phyloP scores from a whole-genome alignment of 92 coral and sea anemone species.

The Hydrozoanthus gracilis region DNA sequence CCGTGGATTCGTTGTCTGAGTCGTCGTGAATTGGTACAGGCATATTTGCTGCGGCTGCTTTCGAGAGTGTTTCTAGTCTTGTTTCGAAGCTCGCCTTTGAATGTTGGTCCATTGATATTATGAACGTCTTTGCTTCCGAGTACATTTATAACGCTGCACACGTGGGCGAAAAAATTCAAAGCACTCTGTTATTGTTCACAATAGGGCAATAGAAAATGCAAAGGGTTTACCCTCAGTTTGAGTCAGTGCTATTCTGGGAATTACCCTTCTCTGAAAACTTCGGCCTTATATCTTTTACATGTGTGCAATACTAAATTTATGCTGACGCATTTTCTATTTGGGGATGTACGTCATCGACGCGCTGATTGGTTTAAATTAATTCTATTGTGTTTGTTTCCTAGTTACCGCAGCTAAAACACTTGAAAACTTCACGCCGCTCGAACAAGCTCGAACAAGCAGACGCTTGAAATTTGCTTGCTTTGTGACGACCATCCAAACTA shows the following conservation, averaged over 20 bases:
- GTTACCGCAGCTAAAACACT: not conserved
- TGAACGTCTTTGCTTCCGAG: constrained; percentile 36
- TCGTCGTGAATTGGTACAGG: constrained; percentile 85
- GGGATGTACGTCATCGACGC: not conserved
- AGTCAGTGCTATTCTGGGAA: constrained; percentile 46
- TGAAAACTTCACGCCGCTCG: not conserved
- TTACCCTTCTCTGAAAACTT: constrained; percentile 23
- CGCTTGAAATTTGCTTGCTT: not conserved
- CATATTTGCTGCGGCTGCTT: constrained; percentile 60
- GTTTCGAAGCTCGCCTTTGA: constrained; percentile 7
- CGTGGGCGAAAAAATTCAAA: constrained; percentile 2
- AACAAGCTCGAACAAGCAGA: not conserved
- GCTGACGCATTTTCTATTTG: constrained; percentile 30
- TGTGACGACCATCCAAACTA: not conserved
- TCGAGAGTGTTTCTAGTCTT: constrained; percentile 35
- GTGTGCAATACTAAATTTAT: not conserved
- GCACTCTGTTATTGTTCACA: not conserved
- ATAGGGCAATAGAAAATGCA: not conserved
- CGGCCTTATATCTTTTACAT: not conserved
- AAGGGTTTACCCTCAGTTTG: not conserved
- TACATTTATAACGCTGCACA: constrained; percentile 48
- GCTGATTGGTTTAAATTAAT: constrained; percentile 17
- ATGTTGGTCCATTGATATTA: constrained; percentile 39
- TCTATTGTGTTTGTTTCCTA: constrained; percentile 29
- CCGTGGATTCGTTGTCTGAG: constrained; percentile 87